Conservation (phyloP, 2,113 vertebrate species). For the Cynopterus brachyotis region DNA sequence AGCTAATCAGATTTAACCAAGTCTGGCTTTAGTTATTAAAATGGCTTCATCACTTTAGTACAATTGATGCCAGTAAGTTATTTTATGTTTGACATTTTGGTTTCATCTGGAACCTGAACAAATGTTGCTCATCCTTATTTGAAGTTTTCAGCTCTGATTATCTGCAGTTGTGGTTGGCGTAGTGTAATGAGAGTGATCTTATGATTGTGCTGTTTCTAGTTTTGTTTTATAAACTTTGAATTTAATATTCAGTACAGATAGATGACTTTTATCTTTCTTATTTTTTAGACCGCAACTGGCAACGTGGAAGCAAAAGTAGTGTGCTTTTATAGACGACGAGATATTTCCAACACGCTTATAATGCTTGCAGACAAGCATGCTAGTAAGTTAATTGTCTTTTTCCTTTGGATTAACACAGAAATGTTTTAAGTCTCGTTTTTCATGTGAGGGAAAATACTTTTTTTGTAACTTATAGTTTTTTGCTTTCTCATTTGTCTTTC, state of each 20-base stretch:
- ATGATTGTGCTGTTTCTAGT: neutral
- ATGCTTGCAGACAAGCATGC: constrained; percentile 99
- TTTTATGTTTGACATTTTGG: constrained; percentile 44
- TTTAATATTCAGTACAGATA: constrained; percentile 39
- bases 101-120: neutral
- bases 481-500: neutral
- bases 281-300: constrained; percentile 95
- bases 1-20: constrained; percentile 27
- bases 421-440: neutral
- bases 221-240: constrained; percentile 41
- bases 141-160: constrained; percentile 9
- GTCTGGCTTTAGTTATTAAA: constrained; percentile 40
- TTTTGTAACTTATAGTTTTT: constrained; percentile 37
- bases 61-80: constrained; percentile 28
- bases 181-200: constrained; percentile 15
- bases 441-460: neutral
- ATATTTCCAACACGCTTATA: constrained; percentile 98
- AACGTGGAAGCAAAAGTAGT: constrained; percentile 99
- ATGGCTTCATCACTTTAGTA: neutral
- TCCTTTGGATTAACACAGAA: constrained; percentile 41
- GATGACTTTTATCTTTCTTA: constrained; percentile 71
- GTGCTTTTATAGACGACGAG: constrained; percentile 97
- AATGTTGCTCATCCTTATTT: constrained; percentile 37
- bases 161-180: constrained; percentile 29
- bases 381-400: constrained; percentile 87